Base-by-base conservation (phyloP, 2,113 vertebrate species). In the Tychaedon coryphoeus region DNA sequence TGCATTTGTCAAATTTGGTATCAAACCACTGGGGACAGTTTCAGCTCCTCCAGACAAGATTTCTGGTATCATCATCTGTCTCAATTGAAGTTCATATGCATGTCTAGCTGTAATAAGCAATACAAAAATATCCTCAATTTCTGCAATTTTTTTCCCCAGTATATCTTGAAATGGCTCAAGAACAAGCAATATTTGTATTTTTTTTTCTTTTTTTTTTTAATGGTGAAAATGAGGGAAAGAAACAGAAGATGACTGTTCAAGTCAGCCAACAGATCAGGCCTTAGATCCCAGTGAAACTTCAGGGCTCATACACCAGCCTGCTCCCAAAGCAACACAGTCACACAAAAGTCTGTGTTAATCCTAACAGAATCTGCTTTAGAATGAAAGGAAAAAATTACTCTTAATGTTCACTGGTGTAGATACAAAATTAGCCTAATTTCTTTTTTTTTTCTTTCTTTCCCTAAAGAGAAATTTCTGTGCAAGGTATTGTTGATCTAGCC, bases 391-490 rank as follows among this genome's bases (percentile, higher is more conserved):
- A 81, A 81, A 90, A 28, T 29, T 36, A 65, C 14, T 31, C 7
- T n/a, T 60, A n/a, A 31, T 6, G 2, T 31, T 82, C 60, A 48
- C 15, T 48, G 12, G 14, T 53, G 10, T 36, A 53, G 11, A 56
- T 6, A 61, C 8, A 92, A 76, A 85, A 61, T 47, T 11, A 62
- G 15, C 6, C 23, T 57, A 16, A 19, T 58, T 62, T 25, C 0
- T 20, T 36, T 40, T n/a, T 54, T 19, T n/a, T 14, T 34, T 23
- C 0, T 43, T 43, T 19, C 9, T 19, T 4, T 8, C 9, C 0
- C 33, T 53, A 8, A 69, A 61, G 45, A 25, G 11, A 61, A 48
- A 73, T 8, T 65, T 80, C 53, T 75, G n/a, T 57, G 56, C 19
- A 61, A 29, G 8, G 9, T 61, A 31, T 15, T 4, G 0, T 29